Evolutionary conservation across 2,113 vertebrate genomes (phyloP).

Genomic region (Grus americana): DNA sequence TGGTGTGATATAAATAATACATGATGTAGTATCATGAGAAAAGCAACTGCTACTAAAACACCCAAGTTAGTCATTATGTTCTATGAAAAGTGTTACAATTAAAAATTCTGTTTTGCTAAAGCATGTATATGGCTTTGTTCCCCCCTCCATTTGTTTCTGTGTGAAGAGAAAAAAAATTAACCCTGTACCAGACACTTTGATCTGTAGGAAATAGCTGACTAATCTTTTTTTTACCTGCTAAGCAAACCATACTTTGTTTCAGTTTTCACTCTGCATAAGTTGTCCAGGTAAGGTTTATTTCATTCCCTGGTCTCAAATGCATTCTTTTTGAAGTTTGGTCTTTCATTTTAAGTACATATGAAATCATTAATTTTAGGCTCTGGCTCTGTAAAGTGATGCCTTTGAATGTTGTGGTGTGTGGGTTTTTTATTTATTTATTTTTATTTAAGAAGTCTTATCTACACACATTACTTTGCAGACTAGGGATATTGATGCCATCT

Average conservation of each 20-base stretch:
- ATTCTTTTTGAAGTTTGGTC: constrained; percentile 14
- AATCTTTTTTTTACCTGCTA: background rate
- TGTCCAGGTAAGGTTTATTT: background rate
- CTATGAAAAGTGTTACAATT: background rate
- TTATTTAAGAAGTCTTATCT: background rate
- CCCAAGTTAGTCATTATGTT: background rate
- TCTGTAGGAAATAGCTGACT: background rate
- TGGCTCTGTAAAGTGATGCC: background rate
- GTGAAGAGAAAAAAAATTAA: background rate
- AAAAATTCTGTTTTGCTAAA: background rate
- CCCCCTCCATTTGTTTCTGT: background rate
- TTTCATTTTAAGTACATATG: background rate
- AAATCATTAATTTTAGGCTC: background rate
- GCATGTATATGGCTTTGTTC: background rate
- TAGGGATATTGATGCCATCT: background rate
- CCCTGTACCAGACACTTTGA: constrained; percentile 5
- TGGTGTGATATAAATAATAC: background rate
- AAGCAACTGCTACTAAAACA: background rate
- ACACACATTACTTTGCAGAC: background rate
- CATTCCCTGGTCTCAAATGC: background rate
- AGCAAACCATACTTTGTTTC: background rate
- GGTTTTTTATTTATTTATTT: background rate
- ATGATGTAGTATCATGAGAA: background rate
- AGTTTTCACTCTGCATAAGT: background rate
- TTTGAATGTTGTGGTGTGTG: background rate